Base-by-base conservation (phyloP, 2,797 vertebrate species). In the Urocyon cinereoargenteus region DNA sequence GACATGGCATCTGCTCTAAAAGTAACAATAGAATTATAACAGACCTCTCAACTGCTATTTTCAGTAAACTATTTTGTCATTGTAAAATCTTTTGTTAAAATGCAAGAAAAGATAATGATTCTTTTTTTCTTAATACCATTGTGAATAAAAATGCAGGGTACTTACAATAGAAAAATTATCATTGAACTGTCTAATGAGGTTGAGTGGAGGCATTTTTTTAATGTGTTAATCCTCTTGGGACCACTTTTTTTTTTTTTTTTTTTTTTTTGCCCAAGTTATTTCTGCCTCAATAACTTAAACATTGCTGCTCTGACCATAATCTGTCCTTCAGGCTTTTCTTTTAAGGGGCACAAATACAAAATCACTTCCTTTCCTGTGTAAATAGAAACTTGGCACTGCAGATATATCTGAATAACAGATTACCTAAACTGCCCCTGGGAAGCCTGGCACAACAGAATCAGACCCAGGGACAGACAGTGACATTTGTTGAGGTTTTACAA, bases 351-450 rank as follows among this genome's bases (percentile, higher is more conserved):
- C 93, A 98, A 98, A 97, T 97, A 97, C 82, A 97, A 87, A 97
- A 96, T 97, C 83, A 92, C 87, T 98, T 98, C 94, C 95, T 97
- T 95, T 94, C 84, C 93, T 98, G 82, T 97, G 98, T 96, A 98
- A 98, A 97, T 95, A 98, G 98, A 98, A 97, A 97, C 87, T 92
- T 98, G 98, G 83, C 97, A 98, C 96, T 55, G 55, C 15, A 62
- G 66, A 51, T 31, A 36, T 96, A 98, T 98, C 97, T 98, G 91
- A 92, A 97, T 93, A 96, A 98, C 93, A 98, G 96, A 97, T 97
- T 97, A 98, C 96, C 91, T 94, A 97, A 96, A 31, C 49, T 97
- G 89, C 90, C 94, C 89, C 91, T 86, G 51, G 16, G 96, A 94
- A 90, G 66, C 34, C 64, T 97, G 94, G 61, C n/a, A 98, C 90